phyloP scores from a whole-genome alignment of 1,140 invertebrate genomes.

The Conus betulinus region DNA sequence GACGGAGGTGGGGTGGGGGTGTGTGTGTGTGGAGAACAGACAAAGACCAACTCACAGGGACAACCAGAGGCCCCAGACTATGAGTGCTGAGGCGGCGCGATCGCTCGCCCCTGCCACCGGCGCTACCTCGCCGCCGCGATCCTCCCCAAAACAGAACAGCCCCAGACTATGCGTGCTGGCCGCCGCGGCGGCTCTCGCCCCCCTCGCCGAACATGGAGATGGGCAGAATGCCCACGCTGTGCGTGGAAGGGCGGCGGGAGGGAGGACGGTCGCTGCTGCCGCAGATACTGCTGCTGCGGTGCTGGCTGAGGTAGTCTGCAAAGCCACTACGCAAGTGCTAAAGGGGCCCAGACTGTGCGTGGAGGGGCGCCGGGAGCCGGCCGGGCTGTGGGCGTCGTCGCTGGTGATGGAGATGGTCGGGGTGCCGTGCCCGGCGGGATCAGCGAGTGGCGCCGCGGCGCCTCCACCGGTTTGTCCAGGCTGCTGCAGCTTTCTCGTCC shows the following conservation, averaged over 20 bases:
- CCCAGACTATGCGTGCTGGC: conserved; percentile 71
- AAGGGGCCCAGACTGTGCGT: conserved; percentile 71
- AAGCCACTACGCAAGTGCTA: conserved; percentile 68
- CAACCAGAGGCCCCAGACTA: conserved; percentile 64
- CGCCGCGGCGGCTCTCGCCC: conserved; percentile 62
- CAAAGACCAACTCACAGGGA: conserved; percentile 60
- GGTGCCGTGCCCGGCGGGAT: conserved; percentile 56
- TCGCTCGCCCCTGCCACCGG: conserved; percentile 47
- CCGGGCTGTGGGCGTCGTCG: conserved; percentile 63
- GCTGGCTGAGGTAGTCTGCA: conserved; percentile 57
- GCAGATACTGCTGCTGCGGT: conserved; percentile 44
- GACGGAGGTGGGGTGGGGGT: too few species aligned
- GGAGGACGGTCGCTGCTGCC: conserved; percentile 18
- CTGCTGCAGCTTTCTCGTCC: conserved; percentile 60
- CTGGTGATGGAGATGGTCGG: conserved; percentile 67
- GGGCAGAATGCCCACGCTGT: conserved; percentile 69
- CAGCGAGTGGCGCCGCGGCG: conserved; percentile 62
- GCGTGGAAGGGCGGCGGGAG: conserved; percentile 62
- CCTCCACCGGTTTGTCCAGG: conserved; percentile 58
- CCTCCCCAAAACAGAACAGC: conserved; percentile 63
- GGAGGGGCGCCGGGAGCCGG: conserved; percentile 63
- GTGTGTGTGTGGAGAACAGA: too few species aligned
- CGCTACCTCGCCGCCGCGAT: conserved; percentile 32
- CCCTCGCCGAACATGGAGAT: conserved; percentile 70
- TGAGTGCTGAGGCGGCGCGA: conserved; percentile 64